Evolutionary conservation across 2,113 vertebrate species (phyloP), one percentile per base, ranked within the genome.

Genomic region (Notothenia rossii): DNA sequence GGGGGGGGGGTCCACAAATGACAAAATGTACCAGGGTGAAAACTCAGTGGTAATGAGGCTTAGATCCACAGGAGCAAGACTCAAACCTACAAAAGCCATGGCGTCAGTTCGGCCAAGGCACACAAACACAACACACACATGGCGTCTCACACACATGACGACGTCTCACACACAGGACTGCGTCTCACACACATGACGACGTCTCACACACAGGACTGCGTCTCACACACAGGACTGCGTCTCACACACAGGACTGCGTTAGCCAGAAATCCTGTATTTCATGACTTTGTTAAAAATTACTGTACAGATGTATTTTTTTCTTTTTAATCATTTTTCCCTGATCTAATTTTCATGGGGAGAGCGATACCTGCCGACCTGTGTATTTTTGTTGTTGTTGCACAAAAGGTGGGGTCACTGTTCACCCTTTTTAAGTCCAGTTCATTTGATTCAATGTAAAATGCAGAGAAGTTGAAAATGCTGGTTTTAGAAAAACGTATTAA

Each of bases 251-350:
- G 85, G 87, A 94, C 91, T 92, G 88, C 77, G 49, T 81, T 84
- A 94, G 91, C 95, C 96, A 94, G 91, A 93, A 95, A 95, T 93
- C 94, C 94, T 94, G 94, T 95, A 94, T 96, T 95, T 91, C 94
- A 96, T 95, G 94, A 96, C 94, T 97, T 95, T 95, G 95, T 96
- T 93, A 95, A 96, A 96, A 95, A 96, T 96, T 97, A 97, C 96
- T 98, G 97, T 96, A 97, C 94, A 96, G 95, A 94, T 82, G 90
- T 95, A 92, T 86, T 85, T 82, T 85, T 83, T 85, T 67, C 50
- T 92, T 93, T 94, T 93, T 88, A 94, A 93, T 92, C 85, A 90
- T 94, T 96, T 96, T 93, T 92, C 94, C 93, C 92, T 92, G 91
- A 94, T 76, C 66, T 88, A 72, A 88, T 93, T 94, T 92, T 90